These are phyloP conservation scores for Erythrocercus mccallii DNA, from an alignment of 2,113 vertebrate genomes.

Conservation along the genomic window DNA sequence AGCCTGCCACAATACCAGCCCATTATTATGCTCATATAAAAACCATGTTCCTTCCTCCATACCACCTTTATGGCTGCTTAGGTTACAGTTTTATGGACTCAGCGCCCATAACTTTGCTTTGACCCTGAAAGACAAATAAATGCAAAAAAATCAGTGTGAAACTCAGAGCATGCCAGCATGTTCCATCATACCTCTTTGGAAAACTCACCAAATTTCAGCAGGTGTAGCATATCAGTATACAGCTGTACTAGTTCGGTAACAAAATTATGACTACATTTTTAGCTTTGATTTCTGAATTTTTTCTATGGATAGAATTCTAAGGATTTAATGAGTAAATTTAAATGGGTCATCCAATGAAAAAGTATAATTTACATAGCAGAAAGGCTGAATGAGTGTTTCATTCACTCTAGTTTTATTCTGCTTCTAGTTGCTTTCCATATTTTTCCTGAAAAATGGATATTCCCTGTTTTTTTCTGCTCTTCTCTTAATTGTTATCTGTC, in stretches of 20 bases:
- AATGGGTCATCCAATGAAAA: not conserved
- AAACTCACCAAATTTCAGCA: not conserved
- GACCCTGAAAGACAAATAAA: not conserved
- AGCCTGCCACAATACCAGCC: not conserved
- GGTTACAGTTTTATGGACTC: not conserved
- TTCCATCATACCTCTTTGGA: not conserved
- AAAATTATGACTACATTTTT: not conserved
- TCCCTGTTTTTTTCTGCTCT: not conserved
- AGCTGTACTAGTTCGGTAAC: not conserved
- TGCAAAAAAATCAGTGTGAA: constrained; percentile 1
- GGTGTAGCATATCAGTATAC: not conserved
- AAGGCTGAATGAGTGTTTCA: not conserved
- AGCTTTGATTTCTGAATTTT: not conserved
- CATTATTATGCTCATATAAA: not conserved
- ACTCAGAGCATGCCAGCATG: not conserved
- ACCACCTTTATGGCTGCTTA: not conserved
- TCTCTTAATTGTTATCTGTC: not conserved
- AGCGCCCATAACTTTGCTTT: not conserved
- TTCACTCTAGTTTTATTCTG: not conserved
- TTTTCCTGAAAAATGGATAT: not conserved
- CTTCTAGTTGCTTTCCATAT: not conserved
- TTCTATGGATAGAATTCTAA: not conserved
- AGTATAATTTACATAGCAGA: not conserved
- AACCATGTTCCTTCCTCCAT: not conserved
- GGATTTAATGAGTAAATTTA: not conserved